These are phyloP conservation scores for Glyphotaelius pellucidus DNA, from an alignment of 2,888 invertebrate species.

Conservation along the genomic window DNA sequence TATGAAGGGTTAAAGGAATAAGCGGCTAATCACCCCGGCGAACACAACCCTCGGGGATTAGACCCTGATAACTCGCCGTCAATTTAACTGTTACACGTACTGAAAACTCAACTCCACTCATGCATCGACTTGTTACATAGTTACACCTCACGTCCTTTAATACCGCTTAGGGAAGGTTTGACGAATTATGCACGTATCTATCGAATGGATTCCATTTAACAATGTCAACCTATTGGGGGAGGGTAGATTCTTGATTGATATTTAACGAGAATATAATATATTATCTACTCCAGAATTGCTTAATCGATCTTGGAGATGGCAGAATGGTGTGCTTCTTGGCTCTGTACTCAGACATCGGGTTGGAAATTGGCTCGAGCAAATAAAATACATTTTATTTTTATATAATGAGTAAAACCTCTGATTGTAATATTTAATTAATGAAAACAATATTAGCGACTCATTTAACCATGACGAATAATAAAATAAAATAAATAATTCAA, in stretches of 20 bases:
- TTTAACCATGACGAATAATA: too few relatives aligned
- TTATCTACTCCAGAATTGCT: too few relatives aligned
- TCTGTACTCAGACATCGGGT: too few relatives aligned
- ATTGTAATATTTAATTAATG: too few relatives aligned
- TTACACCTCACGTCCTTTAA: not conserved
- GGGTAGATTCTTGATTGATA: not conserved
- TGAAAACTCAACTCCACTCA: not conserved
- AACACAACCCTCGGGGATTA: constrained; percentile 23
- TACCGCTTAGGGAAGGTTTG: not conserved
- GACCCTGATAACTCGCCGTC: constrained; percentile 25
- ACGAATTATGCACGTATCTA: not conserved
- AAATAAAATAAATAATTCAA: too few relatives aligned
- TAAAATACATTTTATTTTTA: too few relatives aligned
- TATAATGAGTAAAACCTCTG: too few relatives aligned
- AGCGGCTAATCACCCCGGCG: constrained; percentile 26
- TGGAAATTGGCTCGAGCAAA: too few relatives aligned
- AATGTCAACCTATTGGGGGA: not conserved
- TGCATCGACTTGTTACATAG: not conserved
- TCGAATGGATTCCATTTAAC: not conserved
- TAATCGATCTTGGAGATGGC: too few relatives aligned
- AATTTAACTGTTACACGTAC: constrained; percentile 1
- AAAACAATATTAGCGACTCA: too few relatives aligned
- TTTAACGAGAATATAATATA: not conserved
- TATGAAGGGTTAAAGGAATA: constrained; percentile 43
- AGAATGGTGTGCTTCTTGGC: not conserved